These are phyloP conservation scores for Apamea sordens DNA, from an alignment of 2,888 invertebrate species.

Conservation along the genomic window DNA sequence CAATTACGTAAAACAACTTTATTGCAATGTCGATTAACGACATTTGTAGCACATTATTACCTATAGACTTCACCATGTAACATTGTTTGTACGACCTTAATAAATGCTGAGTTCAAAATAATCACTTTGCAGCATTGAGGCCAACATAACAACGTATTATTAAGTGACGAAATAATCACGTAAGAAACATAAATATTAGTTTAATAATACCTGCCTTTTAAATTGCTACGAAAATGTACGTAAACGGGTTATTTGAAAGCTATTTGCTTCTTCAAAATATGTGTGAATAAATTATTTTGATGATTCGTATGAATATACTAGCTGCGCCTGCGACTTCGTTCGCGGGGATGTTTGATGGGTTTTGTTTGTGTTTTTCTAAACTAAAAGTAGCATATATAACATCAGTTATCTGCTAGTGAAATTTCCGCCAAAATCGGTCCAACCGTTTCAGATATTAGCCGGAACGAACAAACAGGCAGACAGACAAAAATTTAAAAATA, in stretches of 20 bases:
- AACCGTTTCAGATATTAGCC: background rate
- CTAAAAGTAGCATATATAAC: background rate
- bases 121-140: conserved; percentile 17
- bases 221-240: conserved; percentile 11
- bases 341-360: too few species aligned
- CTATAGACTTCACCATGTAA: background rate
- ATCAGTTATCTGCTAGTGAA: background rate
- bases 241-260: conserved; percentile 34
- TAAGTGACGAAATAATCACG: conserved; percentile 26
- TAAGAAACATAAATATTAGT: background rate
- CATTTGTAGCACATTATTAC: background rate
- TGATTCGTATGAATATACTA: too few species aligned
- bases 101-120: conserved; percentile 11
- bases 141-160: conserved; percentile 2
- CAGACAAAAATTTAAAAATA: background rate
- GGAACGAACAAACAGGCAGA: background rate
- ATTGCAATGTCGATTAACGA: background rate
- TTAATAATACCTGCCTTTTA: background rate
- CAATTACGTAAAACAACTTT: background rate
- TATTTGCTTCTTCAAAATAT: conserved; percentile 18
- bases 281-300: too few species aligned
- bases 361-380: background rate
- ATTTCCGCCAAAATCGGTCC: background rate
- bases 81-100: conserved; percentile 12
- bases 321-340: too few species aligned